Evolutionary conservation across 2,888 invertebrate genomes (phyloP).

Genomic region (Agrochola lota): DNA sequence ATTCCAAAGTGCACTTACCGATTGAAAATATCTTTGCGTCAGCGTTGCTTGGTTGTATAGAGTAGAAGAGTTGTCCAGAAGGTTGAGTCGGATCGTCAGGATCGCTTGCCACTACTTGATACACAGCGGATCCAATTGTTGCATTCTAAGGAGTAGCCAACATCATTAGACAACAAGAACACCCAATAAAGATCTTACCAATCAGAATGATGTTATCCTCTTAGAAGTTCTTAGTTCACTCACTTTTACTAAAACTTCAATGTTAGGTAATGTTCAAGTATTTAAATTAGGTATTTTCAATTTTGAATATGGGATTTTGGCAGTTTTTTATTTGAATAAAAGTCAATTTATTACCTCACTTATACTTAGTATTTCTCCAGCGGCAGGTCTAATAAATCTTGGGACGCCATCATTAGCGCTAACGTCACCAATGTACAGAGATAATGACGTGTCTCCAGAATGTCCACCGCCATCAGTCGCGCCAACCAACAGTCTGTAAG

Average conservation of each 20-base stretch:
- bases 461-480: conserved; percentile 93
- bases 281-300: background rate
- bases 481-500: conserved; percentile 92
- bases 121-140: conserved; percentile 93
- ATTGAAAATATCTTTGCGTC: conserved; percentile 92
- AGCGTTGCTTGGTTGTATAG: conserved; percentile 92
- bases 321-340: background rate
- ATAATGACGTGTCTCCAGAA: conserved; percentile 91
- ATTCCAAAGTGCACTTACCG: conserved; percentile 70
- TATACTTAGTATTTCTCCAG: conserved; percentile 92
- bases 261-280: background rate
- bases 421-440: conserved; percentile 94
- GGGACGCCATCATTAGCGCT: conserved; percentile 95
- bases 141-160: conserved; percentile 90
- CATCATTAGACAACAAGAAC: too few relatives aligned
- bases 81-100: conserved; percentile 94
- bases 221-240: background rate
- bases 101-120: conserved; percentile 94
- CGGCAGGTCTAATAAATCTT: conserved; percentile 92
- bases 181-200: background rate
- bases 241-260: background rate
- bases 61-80: conserved; percentile 93
- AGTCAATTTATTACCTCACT: conserved; percentile 90
- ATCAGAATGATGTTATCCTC: background rate
- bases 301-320: background rate